Percentiles rank a stretch among this genome's conserved stretches.
Evolutionary conservation across 2,113 vertebrate genomes (phyloP).

Genomic region (Callochromis pleurospilus): DNA sequence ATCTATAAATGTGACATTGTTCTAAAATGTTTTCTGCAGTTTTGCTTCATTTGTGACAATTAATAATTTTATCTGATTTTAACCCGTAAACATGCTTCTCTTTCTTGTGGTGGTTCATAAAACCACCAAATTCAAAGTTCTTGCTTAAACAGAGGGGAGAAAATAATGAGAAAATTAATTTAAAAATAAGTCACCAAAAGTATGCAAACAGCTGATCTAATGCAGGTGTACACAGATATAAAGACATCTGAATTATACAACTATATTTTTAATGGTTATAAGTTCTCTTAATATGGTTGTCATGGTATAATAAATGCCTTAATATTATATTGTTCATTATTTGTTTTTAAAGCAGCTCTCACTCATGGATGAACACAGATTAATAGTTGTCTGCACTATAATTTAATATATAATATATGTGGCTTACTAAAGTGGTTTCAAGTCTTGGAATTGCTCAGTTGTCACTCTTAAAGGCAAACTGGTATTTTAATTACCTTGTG

Average conservation of each 20-base stretch:
- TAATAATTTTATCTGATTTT: not conserved
- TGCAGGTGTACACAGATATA: not conserved
- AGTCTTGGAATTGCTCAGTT: not conserved
- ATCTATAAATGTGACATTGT: rapidly evolving
- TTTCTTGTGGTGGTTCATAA: not conserved
- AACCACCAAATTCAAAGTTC: not conserved
- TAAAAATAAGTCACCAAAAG: not conserved
- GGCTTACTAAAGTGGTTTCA: not conserved
- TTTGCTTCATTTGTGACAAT: not conserved
- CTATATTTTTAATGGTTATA: not conserved
- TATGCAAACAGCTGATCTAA: not conserved
- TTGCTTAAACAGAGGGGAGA: not conserved
- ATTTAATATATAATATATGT: not conserved
- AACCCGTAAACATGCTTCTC: not conserved
- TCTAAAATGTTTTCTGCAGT: not conserved
- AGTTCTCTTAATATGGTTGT: not conserved
- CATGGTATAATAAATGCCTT: rapidly evolving
- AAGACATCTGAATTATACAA: not conserved
- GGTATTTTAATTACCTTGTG: not conserved
- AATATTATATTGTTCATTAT: not conserved
- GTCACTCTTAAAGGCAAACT: not conserved
- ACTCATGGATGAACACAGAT: not conserved
- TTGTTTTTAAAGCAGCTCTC: not conserved
- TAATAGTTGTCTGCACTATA: not conserved
- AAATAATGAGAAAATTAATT: not conserved